Evolutionary conservation across 2,797 vertebrate species (phyloP).

Genomic region (Darevskia nairensis): DNA sequence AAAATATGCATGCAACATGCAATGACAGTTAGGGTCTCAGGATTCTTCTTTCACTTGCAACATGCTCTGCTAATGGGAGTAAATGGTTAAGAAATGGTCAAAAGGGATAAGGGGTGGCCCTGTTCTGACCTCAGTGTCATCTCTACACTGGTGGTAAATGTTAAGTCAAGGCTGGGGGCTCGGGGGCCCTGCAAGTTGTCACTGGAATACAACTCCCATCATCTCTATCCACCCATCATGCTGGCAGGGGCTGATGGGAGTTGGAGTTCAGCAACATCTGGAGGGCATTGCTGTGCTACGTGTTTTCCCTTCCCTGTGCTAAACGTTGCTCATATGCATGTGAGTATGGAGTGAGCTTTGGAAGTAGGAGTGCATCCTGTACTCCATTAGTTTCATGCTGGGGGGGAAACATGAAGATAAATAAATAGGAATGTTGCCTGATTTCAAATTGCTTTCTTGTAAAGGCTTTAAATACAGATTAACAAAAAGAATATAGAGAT

Average conservation of each 20-base stretch:
- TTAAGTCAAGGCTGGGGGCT: background rate
- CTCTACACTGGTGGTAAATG: background rate
- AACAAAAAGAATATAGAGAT: background rate
- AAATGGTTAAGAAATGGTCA: background rate
- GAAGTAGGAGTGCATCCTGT: background rate
- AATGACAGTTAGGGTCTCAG: too few relatives aligned
- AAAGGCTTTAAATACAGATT: background rate
- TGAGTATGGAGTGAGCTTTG: background rate
- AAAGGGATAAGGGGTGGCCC: background rate
- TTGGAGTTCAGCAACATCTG: too few relatives aligned
- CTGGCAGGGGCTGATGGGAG: too few relatives aligned
- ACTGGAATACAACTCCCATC: background rate
- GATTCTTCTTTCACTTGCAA: background rate
- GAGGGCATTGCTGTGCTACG: too few relatives aligned
- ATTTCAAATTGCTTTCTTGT: background rate
- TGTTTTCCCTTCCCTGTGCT: background rate
- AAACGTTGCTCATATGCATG: background rate
- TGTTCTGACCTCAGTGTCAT: too few relatives aligned
- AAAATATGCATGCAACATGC: background rate
- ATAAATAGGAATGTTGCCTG: background rate
- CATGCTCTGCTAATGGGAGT: background rate
- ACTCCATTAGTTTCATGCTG: background rate
- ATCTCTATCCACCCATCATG: background rate
- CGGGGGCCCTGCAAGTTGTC: background rate
- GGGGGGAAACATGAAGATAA: background rate